Evolutionary conservation across 2,113 vertebrate genomes (phyloP).

Genomic region (Gallinago media): DNA sequence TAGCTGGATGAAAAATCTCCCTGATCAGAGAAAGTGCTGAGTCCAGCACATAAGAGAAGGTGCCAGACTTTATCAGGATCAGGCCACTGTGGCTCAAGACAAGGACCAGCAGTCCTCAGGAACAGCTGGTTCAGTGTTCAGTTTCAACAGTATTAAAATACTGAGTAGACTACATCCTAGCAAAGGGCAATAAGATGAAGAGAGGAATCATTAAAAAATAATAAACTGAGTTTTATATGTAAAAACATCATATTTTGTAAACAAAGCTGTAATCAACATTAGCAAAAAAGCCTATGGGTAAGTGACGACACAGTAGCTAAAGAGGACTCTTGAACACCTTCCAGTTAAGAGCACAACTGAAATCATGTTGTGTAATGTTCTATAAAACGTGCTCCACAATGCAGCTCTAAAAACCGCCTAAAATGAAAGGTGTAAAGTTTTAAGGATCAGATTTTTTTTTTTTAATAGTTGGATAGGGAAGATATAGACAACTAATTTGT

Average conservation of each 20-base stretch:
- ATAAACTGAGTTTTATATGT: background rate
- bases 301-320: background rate
- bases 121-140: background rate
- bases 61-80: background rate
- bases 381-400: background rate
- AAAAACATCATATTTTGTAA: fast-evolving
- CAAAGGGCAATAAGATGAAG: background rate
- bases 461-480: background rate
- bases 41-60: background rate
- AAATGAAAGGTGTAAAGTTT: background rate
- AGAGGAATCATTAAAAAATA: background rate
- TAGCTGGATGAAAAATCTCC: background rate
- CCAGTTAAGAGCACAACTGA: background rate
- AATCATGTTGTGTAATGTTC: background rate
- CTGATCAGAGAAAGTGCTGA: background rate
- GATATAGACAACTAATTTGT: background rate
- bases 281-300: background rate
- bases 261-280: background rate
- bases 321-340: background rate
- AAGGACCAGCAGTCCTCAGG: background rate
- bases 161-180: background rate
- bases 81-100: background rate
- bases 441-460: background rate
- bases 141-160: background rate
- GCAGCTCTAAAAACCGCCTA: background rate